phyloP scores from a whole-genome alignment of 2,888 invertebrate genomes.

The Argyra leucocephala region DNA sequence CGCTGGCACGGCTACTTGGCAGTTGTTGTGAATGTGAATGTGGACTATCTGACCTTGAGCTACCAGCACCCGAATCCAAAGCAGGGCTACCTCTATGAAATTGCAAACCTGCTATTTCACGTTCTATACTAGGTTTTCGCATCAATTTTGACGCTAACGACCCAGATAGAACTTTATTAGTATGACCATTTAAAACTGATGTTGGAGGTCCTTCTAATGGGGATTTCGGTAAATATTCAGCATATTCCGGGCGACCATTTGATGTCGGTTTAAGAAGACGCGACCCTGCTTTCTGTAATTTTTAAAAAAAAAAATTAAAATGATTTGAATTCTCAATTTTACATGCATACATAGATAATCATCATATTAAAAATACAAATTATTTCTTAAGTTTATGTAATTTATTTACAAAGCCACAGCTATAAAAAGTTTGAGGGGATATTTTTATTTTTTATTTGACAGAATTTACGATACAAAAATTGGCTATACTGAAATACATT shows the following conservation, averaged over 20 bases:
- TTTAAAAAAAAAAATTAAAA: slow-evolving; percentile 13
- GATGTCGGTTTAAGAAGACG: slow-evolving; percentile 36
- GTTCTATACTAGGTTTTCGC: slow-evolving; percentile 79
- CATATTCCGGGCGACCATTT: slow-evolving; percentile 37
- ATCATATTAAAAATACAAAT: no score
- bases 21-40: slow-evolving; percentile 58
- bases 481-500: no score
- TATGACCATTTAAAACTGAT: slow-evolving; percentile 35
- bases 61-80: slow-evolving; percentile 77
- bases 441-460: no score
- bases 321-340: not conserved
- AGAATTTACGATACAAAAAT: no score
- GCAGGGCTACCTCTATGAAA: slow-evolving; percentile 73
- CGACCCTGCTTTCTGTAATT: slow-evolving; percentile 36
- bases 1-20: slow-evolving; percentile 43
- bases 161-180: slow-evolving; percentile 44
- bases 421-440: no score
- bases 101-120: slow-evolving; percentile 56
- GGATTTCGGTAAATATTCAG: slow-evolving; percentile 37
- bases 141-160: slow-evolving; percentile 64
- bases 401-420: no score
- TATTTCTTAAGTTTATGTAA: no score
- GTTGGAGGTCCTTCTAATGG: slow-evolving; percentile 37
- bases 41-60: slow-evolving; percentile 82
- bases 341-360: not conserved